Base-by-base conservation (phyloP, 2,797 vertebrate genomes). In the Tadarida brasiliensis region DNA sequence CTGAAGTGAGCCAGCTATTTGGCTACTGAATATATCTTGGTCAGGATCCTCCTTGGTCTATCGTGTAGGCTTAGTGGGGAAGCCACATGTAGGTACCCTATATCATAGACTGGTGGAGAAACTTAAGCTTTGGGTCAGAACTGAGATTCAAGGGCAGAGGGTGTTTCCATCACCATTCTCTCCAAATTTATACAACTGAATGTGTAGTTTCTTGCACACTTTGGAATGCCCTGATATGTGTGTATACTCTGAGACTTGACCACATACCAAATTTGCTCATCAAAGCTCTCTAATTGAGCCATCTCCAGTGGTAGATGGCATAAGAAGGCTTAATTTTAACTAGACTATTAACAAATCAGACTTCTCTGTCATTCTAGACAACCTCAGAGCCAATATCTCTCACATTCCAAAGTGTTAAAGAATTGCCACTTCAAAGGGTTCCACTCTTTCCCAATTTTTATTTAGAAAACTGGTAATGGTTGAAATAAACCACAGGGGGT, bases 381-480 rank as follows among this genome's bases (percentile, higher is more conserved):
- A 86, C 84, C 80, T 87, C 57, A 94, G 77, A 78, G 61, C 47
- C 84, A 49, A 91, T 83, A 73, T 33, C 49, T 71, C 86, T 87
- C 91, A 85, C 28, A 22, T 94, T 94, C 80, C 96, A 80, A 92
- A 91, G 76, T 91, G 81, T 90, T 95, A 96, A 95, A 97, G 94
- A 97, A 96, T 90, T 91, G 68, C 89, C 83, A 83, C 96, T 97
- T 97, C 94, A 96, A 94, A 97, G 89, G 73, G 68, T 85, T 96
- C 94, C 87, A 84, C 73, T 96, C 77, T 97, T 91, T 28, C 68
- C 70, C 91, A 63, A 90, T 96, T 97, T 98, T 98, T 97, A 95
- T 96, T 97, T 97, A 96, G 96, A 96, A 97, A 97, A 97, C 95
- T 82, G 93, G 93, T 97, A 96, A 97, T 97, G 94, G 95, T 92